Base-by-base conservation (phyloP, 2,113 vertebrate genomes). In the Chlorodrepanis virens region DNA sequence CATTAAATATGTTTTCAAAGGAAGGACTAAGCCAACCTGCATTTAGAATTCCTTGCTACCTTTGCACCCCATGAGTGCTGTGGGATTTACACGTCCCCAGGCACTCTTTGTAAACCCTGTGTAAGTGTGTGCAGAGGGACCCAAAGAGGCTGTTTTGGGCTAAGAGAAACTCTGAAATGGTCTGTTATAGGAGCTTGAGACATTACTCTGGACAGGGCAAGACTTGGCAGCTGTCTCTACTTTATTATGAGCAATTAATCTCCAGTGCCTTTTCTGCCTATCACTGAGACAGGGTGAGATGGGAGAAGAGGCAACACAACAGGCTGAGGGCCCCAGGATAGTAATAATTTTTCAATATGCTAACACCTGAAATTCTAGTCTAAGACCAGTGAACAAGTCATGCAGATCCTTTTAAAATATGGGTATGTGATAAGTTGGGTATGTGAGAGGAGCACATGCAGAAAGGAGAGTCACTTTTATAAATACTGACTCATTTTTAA, bases 1-100 rank as follows among this genome's bases (percentile, higher is more conserved):
- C 79, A 74, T 88, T 90, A 93, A 90, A 77, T 71, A 49, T 42
- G 33, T 90, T 88, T 86, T 93, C 68, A 71, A 69, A 84, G 77
- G 71, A 89, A 87, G 67, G 67, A 77, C 85, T 88, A 77, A 90
- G 71, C 68, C 59, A 74, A 57, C 25, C 29, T 47, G 59, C 64
- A 78, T 72, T 85, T 77, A 33, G 85, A 93, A 94, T 50, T 61
- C 68, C 59, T 72, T 2, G 0, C 57, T 81, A 4, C 60, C 20
- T 59, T 80, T 56, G n/a, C 35, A 50, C 35, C 42, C 39, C 57
- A 4, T 40, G 45, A 50, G n/a, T 25, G 67, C 47, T 27, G 44
- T 28, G 27, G 64, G 42, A 68, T 81, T 77, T 78, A 1, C 35
- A 6, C 9, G 29, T 94, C n/a, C 64, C 47, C 20, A 8, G 17